Evolutionary conservation across 2,113 vertebrate genomes (phyloP).

Genomic region (Panthera uncia): DNA sequence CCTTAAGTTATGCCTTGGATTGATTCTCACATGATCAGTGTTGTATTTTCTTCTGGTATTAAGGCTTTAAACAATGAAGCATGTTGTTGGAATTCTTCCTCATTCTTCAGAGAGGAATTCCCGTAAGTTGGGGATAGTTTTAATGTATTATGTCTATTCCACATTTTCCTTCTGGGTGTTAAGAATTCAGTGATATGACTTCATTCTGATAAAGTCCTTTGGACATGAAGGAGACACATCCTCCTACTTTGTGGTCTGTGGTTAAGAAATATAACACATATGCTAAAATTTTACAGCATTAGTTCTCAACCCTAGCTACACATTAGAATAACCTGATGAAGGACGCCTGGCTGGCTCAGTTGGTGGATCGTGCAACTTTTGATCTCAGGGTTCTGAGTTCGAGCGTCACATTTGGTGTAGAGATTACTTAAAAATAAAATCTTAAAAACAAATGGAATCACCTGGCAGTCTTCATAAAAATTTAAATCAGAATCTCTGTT

Average conservation of each 20-base stretch:
- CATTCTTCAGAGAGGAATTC: neutral
- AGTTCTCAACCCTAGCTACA: neutral
- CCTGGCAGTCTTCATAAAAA: neutral
- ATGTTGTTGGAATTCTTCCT: neutral
- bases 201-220: neutral
- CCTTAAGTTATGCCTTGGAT: neutral
- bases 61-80: neutral
- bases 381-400: no score
- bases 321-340: neutral
- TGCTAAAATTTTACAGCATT: neutral
- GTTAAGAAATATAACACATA: neutral
- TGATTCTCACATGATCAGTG: neutral
- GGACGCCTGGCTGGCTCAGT: no score
- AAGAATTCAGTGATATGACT: neutral
- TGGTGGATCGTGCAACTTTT: no score
- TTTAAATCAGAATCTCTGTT: neutral
- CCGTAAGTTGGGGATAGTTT: neutral
- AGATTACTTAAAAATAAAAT: no score
- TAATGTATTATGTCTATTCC: neutral
- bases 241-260: neutral
- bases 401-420: no score
- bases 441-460: neutral
- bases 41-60: neutral
- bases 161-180: conserved; percentile 3
- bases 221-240: neutral